These are phyloP conservation scores for Pygocentrus nattereri DNA, from an alignment of 2,797 vertebrate genomes.

Conservation along the genomic window DNA sequence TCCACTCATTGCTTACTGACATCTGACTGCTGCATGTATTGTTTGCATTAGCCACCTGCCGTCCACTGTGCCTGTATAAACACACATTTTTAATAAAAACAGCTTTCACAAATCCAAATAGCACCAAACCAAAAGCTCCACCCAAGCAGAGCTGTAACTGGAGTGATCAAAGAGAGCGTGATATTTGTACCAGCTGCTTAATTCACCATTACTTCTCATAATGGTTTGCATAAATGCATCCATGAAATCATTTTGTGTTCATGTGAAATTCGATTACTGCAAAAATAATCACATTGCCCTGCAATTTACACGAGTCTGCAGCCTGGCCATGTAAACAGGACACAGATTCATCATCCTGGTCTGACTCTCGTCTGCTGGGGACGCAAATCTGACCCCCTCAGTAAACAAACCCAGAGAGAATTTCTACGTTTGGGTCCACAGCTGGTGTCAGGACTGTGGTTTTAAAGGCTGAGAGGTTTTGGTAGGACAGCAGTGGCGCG, in stretches of 20 bases:
- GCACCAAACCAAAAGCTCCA: not conserved
- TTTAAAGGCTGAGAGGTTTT: not conserved
- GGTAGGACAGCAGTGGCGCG: conserved; percentile 26
- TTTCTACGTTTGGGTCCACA: not conserved
- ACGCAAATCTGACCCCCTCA: not conserved
- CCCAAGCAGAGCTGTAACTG: not conserved
- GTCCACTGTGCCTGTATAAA: too few relatives aligned
- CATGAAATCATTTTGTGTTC: not conserved
- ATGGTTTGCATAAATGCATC: not conserved
- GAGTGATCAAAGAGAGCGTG: conserved; percentile 4
- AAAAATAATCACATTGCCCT: not conserved
- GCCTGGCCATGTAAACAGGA: not conserved
- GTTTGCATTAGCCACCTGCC: too few relatives aligned
- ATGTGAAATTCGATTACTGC: not conserved
- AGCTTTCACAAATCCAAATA: too few relatives aligned
- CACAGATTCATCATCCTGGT: not conserved
- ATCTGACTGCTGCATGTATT: too few relatives aligned
- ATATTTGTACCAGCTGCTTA: conserved; percentile 27
- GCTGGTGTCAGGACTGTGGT: not conserved
- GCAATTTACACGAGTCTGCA: not conserved
- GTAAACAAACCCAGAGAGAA: not conserved
- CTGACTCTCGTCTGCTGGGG: not conserved
- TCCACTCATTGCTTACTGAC: too few relatives aligned
- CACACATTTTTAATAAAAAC: too few relatives aligned
- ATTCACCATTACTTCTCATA: not conserved